phyloP scores from a whole-genome alignment of 2,797 vertebrate genomes.

The Chromis chromis region DNA sequence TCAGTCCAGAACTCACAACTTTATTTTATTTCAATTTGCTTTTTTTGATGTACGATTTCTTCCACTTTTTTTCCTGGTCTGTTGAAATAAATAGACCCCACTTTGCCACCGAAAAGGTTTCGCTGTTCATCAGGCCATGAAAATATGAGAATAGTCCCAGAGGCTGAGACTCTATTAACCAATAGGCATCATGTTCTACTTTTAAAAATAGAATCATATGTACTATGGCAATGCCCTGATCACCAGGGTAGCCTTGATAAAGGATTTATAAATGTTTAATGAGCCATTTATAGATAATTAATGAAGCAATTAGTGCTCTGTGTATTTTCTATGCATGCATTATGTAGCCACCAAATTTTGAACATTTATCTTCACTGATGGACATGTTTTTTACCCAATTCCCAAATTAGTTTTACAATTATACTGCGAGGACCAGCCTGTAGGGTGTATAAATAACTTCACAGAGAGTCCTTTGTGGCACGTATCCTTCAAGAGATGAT shows the following conservation, averaged over 20 bases:
- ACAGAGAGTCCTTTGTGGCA: conserved; percentile 68
- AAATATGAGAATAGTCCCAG: conserved; percentile 43
- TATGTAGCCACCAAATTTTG: conserved; percentile 58
- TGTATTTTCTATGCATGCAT: conserved; percentile 72
- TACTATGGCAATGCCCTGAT: conserved; percentile 56
- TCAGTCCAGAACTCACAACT: conserved; percentile 51
- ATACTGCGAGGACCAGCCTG: conserved; percentile 40
- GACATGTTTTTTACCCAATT: conserved; percentile 67
- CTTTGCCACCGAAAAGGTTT: conserved; percentile 36
- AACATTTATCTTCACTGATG: conserved; percentile 67
- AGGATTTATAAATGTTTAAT: conserved; percentile 76
- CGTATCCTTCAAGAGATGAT: conserved; percentile 66
- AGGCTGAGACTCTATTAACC: conserved; percentile 58
- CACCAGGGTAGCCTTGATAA: conserved; percentile 68
- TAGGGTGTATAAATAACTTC: conserved; percentile 71
- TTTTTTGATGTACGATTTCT: conserved; percentile 48
- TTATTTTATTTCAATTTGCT: conserved; percentile 49
- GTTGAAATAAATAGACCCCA: conserved; percentile 52
- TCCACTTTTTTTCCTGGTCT: conserved; percentile 19
- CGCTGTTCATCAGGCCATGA: conserved; percentile 56
- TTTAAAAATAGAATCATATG: conserved; percentile 65
- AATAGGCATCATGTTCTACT: conserved; percentile 54
- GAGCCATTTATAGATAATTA: conserved; percentile 78
- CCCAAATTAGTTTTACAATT: conserved; percentile 67
- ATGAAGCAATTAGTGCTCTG: conserved; percentile 77